phyloP scores from a whole-genome alignment of 2,888 invertebrate genomes.

The Amblyteles armatorius region DNA sequence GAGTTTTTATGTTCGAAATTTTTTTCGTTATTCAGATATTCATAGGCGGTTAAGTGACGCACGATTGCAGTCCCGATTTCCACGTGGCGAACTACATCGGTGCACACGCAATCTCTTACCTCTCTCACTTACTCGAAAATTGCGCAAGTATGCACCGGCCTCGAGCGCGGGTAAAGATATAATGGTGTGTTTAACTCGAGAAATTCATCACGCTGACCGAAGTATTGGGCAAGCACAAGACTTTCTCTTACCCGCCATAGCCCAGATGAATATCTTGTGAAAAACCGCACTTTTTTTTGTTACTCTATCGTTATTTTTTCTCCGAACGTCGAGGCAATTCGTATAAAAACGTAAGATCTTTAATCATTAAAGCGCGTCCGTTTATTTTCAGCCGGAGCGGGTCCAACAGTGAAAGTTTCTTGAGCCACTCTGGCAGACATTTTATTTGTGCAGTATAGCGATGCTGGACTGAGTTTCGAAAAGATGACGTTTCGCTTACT shows the following conservation, averaged over 20 bases:
- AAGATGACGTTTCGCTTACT: slow-evolving; percentile 5
- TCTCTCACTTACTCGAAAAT: slow-evolving; percentile 57
- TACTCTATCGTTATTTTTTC: background rate
- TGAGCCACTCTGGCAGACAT: slow-evolving; percentile 16
- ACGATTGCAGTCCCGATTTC: slow-evolving; percentile 32
- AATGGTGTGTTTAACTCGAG: slow-evolving; percentile 55
- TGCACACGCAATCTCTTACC: slow-evolving; percentile 56
- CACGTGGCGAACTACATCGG: slow-evolving; percentile 55
- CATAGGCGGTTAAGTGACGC: slow-evolving; percentile 13
- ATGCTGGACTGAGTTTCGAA: background rate
- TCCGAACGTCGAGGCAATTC: background rate
- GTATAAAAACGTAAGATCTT: slow-evolving; percentile 8
- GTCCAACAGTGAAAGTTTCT: slow-evolving; percentile 41
- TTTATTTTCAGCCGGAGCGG: background rate
- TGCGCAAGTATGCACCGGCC: slow-evolving; percentile 47
- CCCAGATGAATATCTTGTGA: slow-evolving; percentile 14
- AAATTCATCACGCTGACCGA: slow-evolving; percentile 65
- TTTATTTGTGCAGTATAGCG: slow-evolving; percentile 1
- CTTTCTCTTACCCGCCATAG: slow-evolving; percentile 60
- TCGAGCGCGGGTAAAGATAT: slow-evolving; percentile 48
- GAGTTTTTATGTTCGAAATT: background rate
- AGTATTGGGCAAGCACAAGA: slow-evolving; percentile 62
- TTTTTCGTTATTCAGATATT: background rate
- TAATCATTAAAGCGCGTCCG: background rate
- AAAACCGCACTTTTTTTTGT: slow-evolving; percentile 6